Evolutionary conservation across 37 sponge, comb jelly and placozoan genomes (phyloP).

Genomic region (Haliclona indistincta): DNA sequence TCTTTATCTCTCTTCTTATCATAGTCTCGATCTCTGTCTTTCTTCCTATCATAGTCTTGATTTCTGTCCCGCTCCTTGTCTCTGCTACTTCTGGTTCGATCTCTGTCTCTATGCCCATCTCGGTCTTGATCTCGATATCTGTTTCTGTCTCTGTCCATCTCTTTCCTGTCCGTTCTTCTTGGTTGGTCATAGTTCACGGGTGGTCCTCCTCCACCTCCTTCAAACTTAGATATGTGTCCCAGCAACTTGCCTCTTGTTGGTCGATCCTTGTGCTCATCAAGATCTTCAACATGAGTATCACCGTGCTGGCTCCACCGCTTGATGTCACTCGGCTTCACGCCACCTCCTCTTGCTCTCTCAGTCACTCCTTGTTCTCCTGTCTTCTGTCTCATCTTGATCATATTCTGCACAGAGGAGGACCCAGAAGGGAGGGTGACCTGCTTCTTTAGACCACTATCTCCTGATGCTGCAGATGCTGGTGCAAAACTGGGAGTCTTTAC

Average conservation of each 20-base stretch:
- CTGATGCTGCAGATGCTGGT: too few relatives aligned
- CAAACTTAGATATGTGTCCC: conserved; percentile 35
- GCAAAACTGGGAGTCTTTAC: too few relatives aligned
- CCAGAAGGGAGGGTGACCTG: too few relatives aligned
- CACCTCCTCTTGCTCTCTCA: not conserved
- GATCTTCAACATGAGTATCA: conserved; percentile 4
- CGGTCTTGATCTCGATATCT: not conserved
- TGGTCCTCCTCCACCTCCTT: not conserved
- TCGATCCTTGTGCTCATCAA: conserved; percentile 5
- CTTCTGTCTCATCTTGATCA: too few relatives aligned
- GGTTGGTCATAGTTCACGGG: not conserved
- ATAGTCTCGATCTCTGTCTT: not conserved
- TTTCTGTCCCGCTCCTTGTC: not conserved
- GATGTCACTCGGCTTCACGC: conserved; percentile 14
- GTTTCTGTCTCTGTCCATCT: not conserved
- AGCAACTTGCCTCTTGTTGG: conserved; percentile 11
- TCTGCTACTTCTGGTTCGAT: not conserved
- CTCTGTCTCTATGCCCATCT: conserved; percentile 8
- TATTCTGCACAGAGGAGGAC: too few relatives aligned
- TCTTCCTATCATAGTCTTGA: not conserved
- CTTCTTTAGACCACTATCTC: too few relatives aligned
- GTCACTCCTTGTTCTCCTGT: not conserved
- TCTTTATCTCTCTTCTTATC: not conserved
- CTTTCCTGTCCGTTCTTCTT: not conserved
- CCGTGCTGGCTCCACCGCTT: conserved; percentile 5